These are phyloP conservation scores for Actias luna DNA, from an alignment of 2,888 invertebrate species.

Conservation along the genomic window DNA sequence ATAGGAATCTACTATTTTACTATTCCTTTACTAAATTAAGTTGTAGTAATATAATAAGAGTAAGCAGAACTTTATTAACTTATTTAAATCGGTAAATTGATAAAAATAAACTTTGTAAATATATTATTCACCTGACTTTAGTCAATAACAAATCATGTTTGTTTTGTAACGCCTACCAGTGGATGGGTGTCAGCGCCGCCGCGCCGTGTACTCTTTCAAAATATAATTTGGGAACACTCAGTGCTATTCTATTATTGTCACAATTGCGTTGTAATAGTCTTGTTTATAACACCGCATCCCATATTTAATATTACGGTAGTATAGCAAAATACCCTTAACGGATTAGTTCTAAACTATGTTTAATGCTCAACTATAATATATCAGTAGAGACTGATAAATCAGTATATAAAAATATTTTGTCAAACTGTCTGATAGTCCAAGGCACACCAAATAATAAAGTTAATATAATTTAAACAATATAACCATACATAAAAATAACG, in stretches of 20 bases:
- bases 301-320: conserved; percentile 30
- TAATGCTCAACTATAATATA: background rate
- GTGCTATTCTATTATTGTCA: conserved; percentile 56
- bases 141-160: background rate
- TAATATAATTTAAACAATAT: background rate
- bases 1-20: no score
- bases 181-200: conserved; percentile 34
- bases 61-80: background rate
- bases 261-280: conserved; percentile 38
- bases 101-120: background rate
- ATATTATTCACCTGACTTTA: background rate
- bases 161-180: conserved; percentile 9
- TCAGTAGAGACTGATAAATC: no score
- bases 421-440: background rate
- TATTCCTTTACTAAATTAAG: no score
- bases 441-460: background rate
- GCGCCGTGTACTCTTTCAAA: conserved; percentile 26
- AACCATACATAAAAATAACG: background rate
- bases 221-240: conserved; percentile 52
- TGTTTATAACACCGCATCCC: conserved; percentile 44
- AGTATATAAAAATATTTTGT: no score
- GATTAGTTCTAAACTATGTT: background rate
- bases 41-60: no score
- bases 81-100: no score
- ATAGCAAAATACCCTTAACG: background rate